Evolutionary conservation across 1,140 invertebrate genomes (phyloP), one percentile per base, ranked within the genome.

Genomic region (Parapsyche elsis): DNA sequence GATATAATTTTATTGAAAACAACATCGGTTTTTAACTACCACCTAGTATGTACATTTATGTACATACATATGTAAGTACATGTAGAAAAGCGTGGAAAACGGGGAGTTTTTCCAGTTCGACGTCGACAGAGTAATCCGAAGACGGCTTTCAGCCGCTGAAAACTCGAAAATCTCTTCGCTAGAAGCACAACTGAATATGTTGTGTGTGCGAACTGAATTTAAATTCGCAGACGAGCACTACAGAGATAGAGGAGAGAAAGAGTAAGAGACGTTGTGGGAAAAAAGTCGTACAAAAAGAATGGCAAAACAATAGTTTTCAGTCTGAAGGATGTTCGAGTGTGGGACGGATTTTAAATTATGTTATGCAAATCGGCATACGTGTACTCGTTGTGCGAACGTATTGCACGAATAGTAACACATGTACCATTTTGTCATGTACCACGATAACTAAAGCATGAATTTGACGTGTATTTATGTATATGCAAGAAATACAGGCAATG

Each of bases 291-390:
- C 9, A 67, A 67, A 19, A 67, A 19, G 64, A 23, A 67, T 26
- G 23, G 14, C 19, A 67, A 26, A 67, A 67, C 64, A 67, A 67
- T 67, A 67, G 64, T 67, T 67, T 67, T 67, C 64, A 67, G 64
- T 24, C 64, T 67, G 64, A 67, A 67, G 24, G 64, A 67, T 67
- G 64, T 67, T 26, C 23, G 64, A 30, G 24, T 67, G 24, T 23
- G 24, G 64, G 23, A 67, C 64, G n/a, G 64, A 23, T 24, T 67
- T 67, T 67, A 67, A 67, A 67, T 67, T 67, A 67, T 67, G 64
- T 67, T 67, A 67, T 67, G 64, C 14, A 67, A 67, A 67, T 67
- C 24, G 24, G 64, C 64, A 67, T 67, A 61, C 57, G 57, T 61
- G 57, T 61, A 9, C 57, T n/a, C n/a, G n/a, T n/a, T n/a, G n/a